Evolutionary conservation across 2,113 vertebrate species (phyloP).

Genomic region (Lagopus leucura): DNA sequence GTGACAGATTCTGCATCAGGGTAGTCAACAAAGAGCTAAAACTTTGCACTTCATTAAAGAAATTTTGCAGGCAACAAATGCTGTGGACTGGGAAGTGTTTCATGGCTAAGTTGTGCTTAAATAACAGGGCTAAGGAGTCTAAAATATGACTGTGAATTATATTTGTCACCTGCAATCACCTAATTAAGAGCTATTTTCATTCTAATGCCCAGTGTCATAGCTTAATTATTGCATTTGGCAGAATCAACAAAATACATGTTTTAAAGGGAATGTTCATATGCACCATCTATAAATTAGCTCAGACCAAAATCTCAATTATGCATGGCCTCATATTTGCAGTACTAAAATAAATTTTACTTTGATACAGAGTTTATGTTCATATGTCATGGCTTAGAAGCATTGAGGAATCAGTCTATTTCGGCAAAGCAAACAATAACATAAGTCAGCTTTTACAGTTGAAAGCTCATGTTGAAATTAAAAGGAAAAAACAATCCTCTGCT

Average conservation of each 20-base stretch:
- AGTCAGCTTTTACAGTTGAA: slow-evolving; percentile 21
- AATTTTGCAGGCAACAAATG: slow-evolving; percentile 9
- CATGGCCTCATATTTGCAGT: neutral
- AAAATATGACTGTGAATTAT: slow-evolving; percentile 6
- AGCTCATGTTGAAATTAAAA: slow-evolving; percentile 10
- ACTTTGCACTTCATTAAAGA: neutral
- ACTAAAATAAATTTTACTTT: neutral
- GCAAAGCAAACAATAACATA: slow-evolving; percentile 6
- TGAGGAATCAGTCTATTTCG: neutral
- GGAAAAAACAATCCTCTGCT: neutral
- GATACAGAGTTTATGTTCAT: neutral
- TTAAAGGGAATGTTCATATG: neutral
- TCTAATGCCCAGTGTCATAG: neutral
- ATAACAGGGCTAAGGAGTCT: slow-evolving; percentile 4
- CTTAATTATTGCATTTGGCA: neutral
- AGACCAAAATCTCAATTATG: neutral
- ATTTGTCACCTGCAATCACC: slow-evolving; percentile 13
- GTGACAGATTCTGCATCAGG: slow-evolving; percentile 19
- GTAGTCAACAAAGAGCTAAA: neutral
- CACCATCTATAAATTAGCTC: neutral
- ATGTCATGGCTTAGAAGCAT: neutral
- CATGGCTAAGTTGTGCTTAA: neutral
- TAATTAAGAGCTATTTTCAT: neutral
- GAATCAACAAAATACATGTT: neutral
- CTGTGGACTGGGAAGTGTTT: neutral